These are phyloP conservation scores for Nomada flava DNA, from an alignment of 2,888 invertebrate species.

Conservation along the genomic window DNA sequence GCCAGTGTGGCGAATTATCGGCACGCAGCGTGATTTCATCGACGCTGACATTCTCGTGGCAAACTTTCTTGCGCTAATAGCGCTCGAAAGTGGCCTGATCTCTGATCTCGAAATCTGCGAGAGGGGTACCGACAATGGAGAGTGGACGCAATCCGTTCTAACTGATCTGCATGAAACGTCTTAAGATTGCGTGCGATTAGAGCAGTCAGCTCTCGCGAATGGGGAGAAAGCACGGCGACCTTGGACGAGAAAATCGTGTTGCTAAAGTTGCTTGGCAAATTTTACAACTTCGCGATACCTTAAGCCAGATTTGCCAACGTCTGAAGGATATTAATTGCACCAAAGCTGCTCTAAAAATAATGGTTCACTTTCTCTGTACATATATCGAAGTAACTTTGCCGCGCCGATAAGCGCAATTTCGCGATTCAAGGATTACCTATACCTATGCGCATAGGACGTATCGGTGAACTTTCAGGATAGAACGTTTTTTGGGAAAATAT, in stretches of 20 bases:
- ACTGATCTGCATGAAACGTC: conserved; percentile 29
- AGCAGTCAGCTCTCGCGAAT: not conserved
- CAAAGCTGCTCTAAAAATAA: too few species aligned
- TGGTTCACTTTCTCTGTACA: too few species aligned
- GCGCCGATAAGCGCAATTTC: too few species aligned
- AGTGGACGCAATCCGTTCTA: conserved; percentile 22
- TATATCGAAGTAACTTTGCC: too few species aligned
- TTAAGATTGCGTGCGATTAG: conserved; percentile 13
- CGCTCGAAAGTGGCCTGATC: conserved; percentile 49
- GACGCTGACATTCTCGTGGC: conserved; percentile 38
- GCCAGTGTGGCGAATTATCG: conserved; percentile 16
- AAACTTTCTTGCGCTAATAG: conserved; percentile 54
- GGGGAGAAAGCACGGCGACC: conserved; percentile 23
- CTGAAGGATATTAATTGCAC: too few species aligned
- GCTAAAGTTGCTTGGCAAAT: not conserved
- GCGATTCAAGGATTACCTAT: too few species aligned
- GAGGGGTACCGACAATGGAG: conserved; percentile 42
- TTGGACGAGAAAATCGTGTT: conserved; percentile 8
- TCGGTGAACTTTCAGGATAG: too few species aligned
- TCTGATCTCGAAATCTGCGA: conserved; percentile 42
- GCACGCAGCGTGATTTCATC: conserved; percentile 15
- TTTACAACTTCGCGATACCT: not conserved
- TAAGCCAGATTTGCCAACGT: too few species aligned
- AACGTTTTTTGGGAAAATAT: too few species aligned
- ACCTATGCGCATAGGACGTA: too few species aligned